These are phyloP conservation scores for Zaprionus africanus DNA, from an alignment of 1,140 invertebrate genomes.

Conservation along the genomic window DNA sequence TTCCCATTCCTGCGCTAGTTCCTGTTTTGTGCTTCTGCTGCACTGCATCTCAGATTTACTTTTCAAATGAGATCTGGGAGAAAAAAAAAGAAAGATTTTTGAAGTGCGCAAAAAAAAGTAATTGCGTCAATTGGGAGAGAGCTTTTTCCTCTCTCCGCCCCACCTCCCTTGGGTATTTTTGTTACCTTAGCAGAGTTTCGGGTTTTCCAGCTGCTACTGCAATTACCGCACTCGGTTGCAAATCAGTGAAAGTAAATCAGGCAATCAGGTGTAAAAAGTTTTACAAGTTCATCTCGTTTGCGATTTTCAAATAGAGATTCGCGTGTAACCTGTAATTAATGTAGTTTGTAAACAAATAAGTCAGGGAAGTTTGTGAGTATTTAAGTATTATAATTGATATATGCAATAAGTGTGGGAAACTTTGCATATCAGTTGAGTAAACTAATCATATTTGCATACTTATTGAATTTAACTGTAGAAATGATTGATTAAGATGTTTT, in stretches of 20 bases:
- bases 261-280: not conserved
- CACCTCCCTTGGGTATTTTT: not conserved
- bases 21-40: constrained; percentile 13
- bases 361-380: not conserved
- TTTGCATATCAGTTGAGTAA: not conserved
- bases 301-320: not conserved
- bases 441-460: not conserved
- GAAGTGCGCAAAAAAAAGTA: not conserved
- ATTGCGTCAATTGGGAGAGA: not conserved
- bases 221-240: not conserved
- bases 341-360: not conserved
- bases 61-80: constrained; percentile 4
- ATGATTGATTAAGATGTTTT: too few species aligned
- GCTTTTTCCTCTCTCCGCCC: not conserved
- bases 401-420: not conserved
- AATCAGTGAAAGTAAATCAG: not conserved
- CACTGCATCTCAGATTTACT: constrained; percentile 49
- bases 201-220: not conserved
- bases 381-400: not conserved
- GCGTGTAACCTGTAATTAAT: not conserved
- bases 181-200: too few species aligned
- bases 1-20: not conserved
- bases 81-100: not conserved
- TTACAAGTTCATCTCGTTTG: not conserved
- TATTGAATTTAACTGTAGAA: too few species aligned